These are phyloP conservation scores for Dendrolimus kikuchii DNA, from an alignment of 1,140 invertebrate species.

Conservation along the genomic window DNA sequence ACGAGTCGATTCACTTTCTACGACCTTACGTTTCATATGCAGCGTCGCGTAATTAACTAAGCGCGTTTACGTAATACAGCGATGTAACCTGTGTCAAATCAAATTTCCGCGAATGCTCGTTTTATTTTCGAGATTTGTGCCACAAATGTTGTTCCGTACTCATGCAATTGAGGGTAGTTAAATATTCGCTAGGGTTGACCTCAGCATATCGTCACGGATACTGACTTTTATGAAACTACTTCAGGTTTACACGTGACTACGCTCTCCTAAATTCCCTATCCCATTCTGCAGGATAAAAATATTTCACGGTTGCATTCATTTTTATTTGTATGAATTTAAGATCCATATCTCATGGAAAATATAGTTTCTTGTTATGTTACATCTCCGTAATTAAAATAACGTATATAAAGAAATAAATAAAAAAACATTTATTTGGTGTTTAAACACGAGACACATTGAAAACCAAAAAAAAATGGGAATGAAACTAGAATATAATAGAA, in stretches of 20 bases:
- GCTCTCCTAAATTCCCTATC: no score
- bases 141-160: neutral
- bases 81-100: conserved; percentile 53
- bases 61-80: conserved; percentile 60
- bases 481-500: no score
- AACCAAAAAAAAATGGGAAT: no score
- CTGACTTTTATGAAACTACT: no score
- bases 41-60: conserved; percentile 63
- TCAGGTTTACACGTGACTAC: no score
- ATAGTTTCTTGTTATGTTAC: no score
- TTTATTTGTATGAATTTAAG: neutral
- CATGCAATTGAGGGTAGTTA: conserved; percentile 8
- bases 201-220: neutral
- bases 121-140: conserved; percentile 17
- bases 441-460: no score
- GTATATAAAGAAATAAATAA: no score
- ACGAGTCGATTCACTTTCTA: conserved; percentile 70
- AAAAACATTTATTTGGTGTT: no score
- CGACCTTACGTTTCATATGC: conserved; percentile 60
- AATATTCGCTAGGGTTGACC: conserved; percentile 3
- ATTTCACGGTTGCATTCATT: conserved; percentile 2
- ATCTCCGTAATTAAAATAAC: no score
- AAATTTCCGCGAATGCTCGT: conserved; percentile 42
- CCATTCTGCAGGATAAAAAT: neutral
- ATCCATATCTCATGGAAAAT: no score